Conservation (phyloP, 1,140 invertebrate species). For the Procambarus virginalis region DNA sequence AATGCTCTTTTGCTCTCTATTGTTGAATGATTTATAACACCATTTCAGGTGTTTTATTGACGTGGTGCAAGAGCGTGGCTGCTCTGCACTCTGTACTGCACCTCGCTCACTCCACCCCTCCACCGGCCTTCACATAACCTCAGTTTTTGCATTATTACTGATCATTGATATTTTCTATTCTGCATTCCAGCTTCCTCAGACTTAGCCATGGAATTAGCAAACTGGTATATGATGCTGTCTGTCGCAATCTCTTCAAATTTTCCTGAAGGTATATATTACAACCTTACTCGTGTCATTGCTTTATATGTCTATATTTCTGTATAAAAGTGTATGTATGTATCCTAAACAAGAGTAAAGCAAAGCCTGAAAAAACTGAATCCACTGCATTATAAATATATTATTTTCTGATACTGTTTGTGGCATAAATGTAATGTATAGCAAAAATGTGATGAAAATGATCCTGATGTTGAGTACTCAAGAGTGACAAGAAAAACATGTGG, state of each 20-base stretch:
- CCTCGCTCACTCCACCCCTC: not conserved
- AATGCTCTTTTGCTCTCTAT: no score
- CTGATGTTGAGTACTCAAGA: not conserved
- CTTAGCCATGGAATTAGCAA: not conserved
- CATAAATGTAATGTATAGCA: not conserved
- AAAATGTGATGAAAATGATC: not conserved
- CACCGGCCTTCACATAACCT: not conserved
- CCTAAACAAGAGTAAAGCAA: not conserved
- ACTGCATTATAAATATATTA: conserved; percentile 4
- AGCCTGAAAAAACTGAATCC: not conserved
- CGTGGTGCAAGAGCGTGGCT: no score
- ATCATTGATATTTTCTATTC: not conserved
- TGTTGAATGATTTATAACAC: no score
- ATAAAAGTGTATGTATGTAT: conserved; percentile 1
- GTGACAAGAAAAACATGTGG: not conserved
- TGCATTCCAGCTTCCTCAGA: not conserved
- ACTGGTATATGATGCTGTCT: not conserved
- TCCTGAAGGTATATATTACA: no score
- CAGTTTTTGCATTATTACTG: not conserved
- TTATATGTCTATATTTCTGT: conserved; percentile 2
- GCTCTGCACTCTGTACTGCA: no score
- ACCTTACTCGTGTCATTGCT: not conserved
- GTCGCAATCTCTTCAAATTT: not conserved
- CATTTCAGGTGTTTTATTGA: no score
- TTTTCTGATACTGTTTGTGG: conserved; percentile 13